Conservation (phyloP, 2,797 vertebrate species). For the Rallus crepitans region DNA sequence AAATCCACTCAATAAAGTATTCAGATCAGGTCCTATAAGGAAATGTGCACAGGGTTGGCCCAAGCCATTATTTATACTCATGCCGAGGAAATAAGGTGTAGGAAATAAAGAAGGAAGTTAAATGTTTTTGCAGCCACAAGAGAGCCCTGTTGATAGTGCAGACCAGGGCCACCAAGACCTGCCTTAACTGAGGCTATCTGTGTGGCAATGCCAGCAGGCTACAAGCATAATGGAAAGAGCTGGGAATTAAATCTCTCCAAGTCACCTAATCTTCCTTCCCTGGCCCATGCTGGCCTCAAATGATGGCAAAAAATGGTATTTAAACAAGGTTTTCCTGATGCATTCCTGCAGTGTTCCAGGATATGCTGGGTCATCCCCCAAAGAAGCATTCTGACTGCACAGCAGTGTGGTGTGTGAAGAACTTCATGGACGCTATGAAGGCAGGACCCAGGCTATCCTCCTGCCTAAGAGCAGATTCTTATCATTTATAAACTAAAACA, state of each 20-base stretch:
- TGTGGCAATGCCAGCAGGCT: neutral
- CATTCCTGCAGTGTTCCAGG: neutral
- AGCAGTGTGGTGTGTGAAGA: neutral
- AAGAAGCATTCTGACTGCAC: neutral
- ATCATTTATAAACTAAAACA: neutral
- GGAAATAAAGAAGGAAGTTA: neutral
- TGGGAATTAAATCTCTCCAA: neutral
- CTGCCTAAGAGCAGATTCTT: neutral
- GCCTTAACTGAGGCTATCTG: neutral
- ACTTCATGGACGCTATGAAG: neutral
- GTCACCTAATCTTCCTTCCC: neutral
- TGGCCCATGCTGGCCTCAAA: neutral
- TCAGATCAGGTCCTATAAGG: neutral
- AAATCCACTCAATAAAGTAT: neutral
- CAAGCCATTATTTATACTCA: neutral
- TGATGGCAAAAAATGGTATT: neutral
- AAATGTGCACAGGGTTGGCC: neutral
- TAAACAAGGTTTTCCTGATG: neutral
- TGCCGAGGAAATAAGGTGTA: neutral
- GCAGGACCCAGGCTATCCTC: neutral
- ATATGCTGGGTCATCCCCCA: neutral
- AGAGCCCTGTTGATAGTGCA: rapidly evolving
- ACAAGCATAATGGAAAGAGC: neutral
- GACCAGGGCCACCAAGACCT: neutral
- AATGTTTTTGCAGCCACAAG: neutral